These are phyloP conservation scores for Seriola rivoliana DNA, from an alignment of 2,113 vertebrate genomes.

Conservation along the genomic window DNA sequence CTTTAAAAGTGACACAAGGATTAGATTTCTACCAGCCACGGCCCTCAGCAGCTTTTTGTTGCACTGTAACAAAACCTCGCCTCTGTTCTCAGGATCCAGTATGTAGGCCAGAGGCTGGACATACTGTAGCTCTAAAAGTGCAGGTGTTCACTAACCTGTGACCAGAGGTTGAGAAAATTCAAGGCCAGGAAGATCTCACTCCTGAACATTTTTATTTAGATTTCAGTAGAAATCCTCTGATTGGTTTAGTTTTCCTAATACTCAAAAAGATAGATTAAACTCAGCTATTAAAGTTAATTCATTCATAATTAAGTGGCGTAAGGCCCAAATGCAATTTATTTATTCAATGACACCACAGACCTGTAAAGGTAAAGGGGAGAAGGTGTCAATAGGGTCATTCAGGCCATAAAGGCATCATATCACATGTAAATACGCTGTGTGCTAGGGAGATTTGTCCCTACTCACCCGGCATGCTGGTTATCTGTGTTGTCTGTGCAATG, in stretches of 20 bases:
- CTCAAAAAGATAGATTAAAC: neutral
- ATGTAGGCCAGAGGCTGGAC: conserved; percentile 57
- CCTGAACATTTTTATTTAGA: neutral
- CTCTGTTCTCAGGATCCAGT: conserved; percentile 40
- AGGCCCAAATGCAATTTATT: neutral
- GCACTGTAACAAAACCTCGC: conserved; percentile 65
- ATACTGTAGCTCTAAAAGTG: conserved; percentile 4
- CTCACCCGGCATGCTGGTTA: neutral
- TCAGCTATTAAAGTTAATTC: neutral
- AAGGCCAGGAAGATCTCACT: neutral
- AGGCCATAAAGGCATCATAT: neutral
- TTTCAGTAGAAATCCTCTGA: neutral
- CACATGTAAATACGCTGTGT: neutral
- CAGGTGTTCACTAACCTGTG: conserved; percentile 20
- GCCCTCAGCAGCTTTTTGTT: conserved; percentile 64
- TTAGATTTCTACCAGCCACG: conserved; percentile 54
- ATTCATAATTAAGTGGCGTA: neutral
- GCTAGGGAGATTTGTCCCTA: neutral
- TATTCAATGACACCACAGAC: neutral
- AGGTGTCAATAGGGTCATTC: neutral
- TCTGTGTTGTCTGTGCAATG: conserved; percentile 8
- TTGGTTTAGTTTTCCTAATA: neutral
- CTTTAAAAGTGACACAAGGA: conserved; percentile 49
- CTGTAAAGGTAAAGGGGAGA: too few species aligned
- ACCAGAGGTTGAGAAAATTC: neutral